phyloP scores from a whole-genome alignment of 2,113 vertebrate genomes.

The Poeciliopsis retropinna region DNA sequence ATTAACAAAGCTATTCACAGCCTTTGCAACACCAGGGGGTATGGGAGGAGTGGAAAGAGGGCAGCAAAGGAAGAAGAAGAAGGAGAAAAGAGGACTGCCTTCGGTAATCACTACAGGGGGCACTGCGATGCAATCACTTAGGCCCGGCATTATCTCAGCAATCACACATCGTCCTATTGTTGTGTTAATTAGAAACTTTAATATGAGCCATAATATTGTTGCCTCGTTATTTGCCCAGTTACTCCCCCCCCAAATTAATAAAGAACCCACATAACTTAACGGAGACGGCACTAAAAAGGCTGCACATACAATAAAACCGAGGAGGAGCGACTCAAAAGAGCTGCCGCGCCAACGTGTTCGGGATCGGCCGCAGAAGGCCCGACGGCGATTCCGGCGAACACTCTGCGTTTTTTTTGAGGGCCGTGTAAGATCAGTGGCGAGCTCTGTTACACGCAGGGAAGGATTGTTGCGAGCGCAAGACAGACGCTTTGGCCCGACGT shows the following conservation, averaged over 20 bases:
- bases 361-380: background rate
- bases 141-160: slow-evolving; percentile 64
- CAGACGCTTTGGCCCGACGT: slow-evolving; percentile 49
- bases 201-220: slow-evolving; percentile 69
- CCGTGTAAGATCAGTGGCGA: slow-evolving; percentile 16
- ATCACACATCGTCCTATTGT: slow-evolving; percentile 66
- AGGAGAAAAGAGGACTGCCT: slow-evolving; percentile 42
- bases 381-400: background rate
- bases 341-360: background rate
- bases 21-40: slow-evolving; percentile 64
- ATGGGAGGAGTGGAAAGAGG: slow-evolving; percentile 52
- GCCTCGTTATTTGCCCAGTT: slow-evolving; percentile 62
- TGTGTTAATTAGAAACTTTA: slow-evolving; percentile 71
- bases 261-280: slow-evolving; percentile 36
- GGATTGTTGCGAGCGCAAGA: slow-evolving; percentile 5
- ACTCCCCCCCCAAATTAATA: slow-evolving; percentile 50
- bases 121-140: slow-evolving; percentile 63
- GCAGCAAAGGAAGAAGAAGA: slow-evolving; percentile 50
- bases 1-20: slow-evolving; percentile 77
- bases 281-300: slow-evolving; percentile 20
- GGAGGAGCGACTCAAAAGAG: background rate
- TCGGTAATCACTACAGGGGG: slow-evolving; percentile 66
- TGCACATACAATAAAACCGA: slow-evolving; percentile 15
- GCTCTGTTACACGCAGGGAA: slow-evolving; percentile 16
- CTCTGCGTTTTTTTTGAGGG: background rate